Conservation (phyloP, 2,797 vertebrate species). For the Trichosurus vulpecula region DNA sequence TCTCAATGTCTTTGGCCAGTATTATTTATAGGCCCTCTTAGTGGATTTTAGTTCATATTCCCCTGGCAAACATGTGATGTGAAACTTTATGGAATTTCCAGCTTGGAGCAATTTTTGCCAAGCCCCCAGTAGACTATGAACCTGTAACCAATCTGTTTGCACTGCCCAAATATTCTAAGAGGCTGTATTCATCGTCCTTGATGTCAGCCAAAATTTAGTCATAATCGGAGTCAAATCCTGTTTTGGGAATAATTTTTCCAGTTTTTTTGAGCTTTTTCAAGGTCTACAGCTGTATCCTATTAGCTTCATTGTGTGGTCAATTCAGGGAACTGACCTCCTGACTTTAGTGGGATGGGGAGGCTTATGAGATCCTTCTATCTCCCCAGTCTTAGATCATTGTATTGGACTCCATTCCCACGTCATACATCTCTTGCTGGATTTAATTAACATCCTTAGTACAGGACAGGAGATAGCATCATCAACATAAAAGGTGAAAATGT, state of each 20-base stretch:
- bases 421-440: neutral
- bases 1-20: slow-evolving; percentile 90
- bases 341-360: neutral
- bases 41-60: slow-evolving; percentile 93
- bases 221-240: slow-evolving; percentile 92
- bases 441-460: neutral
- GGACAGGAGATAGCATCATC: neutral
- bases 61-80: slow-evolving; percentile 87
- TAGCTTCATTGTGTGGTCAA: slow-evolving; percentile 89
- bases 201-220: slow-evolving; percentile 89
- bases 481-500: neutral
- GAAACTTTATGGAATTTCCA: slow-evolving; percentile 90
- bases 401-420: neutral
- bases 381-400: neutral
- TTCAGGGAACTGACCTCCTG: slow-evolving; percentile 86
- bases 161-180: slow-evolving; percentile 92
- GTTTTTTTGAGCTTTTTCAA: slow-evolving; percentile 91
- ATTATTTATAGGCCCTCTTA: slow-evolving; percentile 93
- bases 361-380: neutral
- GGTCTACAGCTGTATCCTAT: slow-evolving; percentile 94
- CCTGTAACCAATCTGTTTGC: slow-evolving; percentile 89
- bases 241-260: slow-evolving; percentile 92
- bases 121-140: slow-evolving; percentile 91
- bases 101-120: slow-evolving; percentile 92
- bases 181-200: slow-evolving; percentile 84